Conservation (phyloP, 2,888 invertebrate species). For the Microdon myrmicae region DNA sequence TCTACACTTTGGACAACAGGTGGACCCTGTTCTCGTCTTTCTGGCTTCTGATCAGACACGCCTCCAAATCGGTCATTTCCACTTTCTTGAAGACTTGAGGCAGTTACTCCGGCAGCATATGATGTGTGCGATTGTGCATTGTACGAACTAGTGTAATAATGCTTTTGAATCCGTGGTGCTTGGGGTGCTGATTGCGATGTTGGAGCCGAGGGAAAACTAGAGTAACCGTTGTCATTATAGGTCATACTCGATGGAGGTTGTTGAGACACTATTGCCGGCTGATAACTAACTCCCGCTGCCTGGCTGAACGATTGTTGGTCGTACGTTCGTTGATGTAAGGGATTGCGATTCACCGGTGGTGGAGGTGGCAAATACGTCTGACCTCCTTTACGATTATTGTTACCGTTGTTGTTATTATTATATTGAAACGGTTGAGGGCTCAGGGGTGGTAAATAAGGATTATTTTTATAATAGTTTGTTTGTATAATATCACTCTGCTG, state of each 20-base stretch:
- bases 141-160: constrained; percentile 60
- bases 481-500: constrained; percentile 59
- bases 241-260: constrained; percentile 55
- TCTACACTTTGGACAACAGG: constrained; percentile 12
- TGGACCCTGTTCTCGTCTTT: constrained; percentile 10
- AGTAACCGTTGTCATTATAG: constrained; percentile 64
- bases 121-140: constrained; percentile 53
- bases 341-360: constrained; percentile 55
- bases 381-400: constrained; percentile 59
- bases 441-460: constrained; percentile 65
- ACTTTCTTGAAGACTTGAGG: constrained; percentile 47
- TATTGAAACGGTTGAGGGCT: constrained; percentile 55
- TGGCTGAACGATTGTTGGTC: constrained; percentile 23
- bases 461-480: constrained; percentile 64
- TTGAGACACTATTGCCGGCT: constrained; percentile 54
- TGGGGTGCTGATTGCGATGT: constrained; percentile 38
- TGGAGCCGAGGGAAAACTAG: constrained; percentile 53
- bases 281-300: constrained; percentile 57
- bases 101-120: constrained; percentile 38
- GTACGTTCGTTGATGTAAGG: constrained; percentile 54
- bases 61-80: constrained; percentile 36
- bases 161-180: constrained; percentile 49
- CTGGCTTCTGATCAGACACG: constrained; percentile 18
- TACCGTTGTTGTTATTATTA: constrained; percentile 57
- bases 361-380: constrained; percentile 65